A percentile compares a stretch with the other conserved stretches of the same genome.
Evolutionary conservation across 2,113 vertebrate species (phyloP).

Genomic region (Cryptomyrus ogoouensis): DNA sequence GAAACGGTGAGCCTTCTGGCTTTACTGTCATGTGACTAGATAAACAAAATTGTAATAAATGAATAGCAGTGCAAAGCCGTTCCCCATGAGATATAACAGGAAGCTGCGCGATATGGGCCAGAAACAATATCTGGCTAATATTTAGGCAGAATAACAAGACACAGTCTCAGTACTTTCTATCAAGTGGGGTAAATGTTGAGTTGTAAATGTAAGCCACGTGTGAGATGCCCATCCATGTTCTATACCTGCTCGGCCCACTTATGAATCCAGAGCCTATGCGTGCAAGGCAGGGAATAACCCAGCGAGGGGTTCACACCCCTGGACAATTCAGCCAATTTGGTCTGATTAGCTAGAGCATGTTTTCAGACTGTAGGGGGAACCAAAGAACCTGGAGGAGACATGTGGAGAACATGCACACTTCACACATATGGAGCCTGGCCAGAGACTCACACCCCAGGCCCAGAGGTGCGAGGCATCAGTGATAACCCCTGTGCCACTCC

Average conservation of each 20-base stretch:
- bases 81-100: neutral
- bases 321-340: neutral
- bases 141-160: neutral
- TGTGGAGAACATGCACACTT: neutral
- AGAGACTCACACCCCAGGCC: neutral
- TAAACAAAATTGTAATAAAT: constrained; percentile 4
- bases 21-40: neutral
- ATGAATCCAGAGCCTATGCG: neutral
- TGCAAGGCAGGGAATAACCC: neutral
- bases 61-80: neutral
- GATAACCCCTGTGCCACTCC: neutral
- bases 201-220: neutral
- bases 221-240: neutral
- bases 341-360: neutral
- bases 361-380: neutral
- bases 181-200: neutral
- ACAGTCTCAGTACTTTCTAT: neutral
- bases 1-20: neutral
- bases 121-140: neutral
- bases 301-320: neutral
- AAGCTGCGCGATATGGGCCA: neutral
- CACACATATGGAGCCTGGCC: neutral
- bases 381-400: neutral
- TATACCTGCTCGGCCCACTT: neutral
- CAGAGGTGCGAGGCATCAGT: neutral